Percentiles rank a stretch among this genome's conserved stretches.
Conservation (phyloP, 2,113 vertebrate species). For the Zosterops borbonicus region DNA sequence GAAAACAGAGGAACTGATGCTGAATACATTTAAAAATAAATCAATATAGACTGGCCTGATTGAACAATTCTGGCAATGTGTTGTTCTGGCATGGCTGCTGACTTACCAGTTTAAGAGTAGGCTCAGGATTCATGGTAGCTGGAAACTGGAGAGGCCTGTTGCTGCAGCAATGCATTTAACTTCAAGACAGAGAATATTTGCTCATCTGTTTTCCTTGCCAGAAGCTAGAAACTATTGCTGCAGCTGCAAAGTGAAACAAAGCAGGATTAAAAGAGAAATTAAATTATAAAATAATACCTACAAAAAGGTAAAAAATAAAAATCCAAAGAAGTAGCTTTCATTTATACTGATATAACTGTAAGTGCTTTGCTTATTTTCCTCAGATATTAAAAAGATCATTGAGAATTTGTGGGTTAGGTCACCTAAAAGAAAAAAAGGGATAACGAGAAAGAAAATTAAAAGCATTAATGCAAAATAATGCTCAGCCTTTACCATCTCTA, state of each 20-base stretch:
- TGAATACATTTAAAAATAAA: constrained; percentile 60
- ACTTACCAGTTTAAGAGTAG: constrained; percentile 67
- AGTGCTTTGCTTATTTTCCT: constrained; percentile 38
- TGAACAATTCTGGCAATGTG: constrained; percentile 45
- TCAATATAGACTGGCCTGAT: constrained; percentile 49
- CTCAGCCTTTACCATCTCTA: background rate
- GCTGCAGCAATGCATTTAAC: constrained; percentile 35
- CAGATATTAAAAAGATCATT: background rate
- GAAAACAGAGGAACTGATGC: constrained; percentile 68
- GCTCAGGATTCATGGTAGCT: constrained; percentile 51
- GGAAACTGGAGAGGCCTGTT: constrained; percentile 39
- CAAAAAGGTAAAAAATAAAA: background rate
- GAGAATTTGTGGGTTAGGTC: background rate
- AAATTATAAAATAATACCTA: background rate
- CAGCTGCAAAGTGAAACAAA: constrained; percentile 67
- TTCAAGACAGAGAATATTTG: constrained; percentile 69
- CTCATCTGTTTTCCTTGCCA: constrained; percentile 69
- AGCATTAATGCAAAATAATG: background rate
- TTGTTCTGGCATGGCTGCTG: constrained; percentile 62
- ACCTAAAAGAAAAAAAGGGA: background rate
- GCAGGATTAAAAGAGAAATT: constrained; percentile 55
- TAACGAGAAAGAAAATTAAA: background rate
- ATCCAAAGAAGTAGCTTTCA: background rate
- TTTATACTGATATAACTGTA: background rate
- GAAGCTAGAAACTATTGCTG: constrained; percentile 51